Percentiles rank a stretch among this genome's conserved stretches.
Conservation (phyloP, 1,140 invertebrate species). For the Eueides isabella region DNA sequence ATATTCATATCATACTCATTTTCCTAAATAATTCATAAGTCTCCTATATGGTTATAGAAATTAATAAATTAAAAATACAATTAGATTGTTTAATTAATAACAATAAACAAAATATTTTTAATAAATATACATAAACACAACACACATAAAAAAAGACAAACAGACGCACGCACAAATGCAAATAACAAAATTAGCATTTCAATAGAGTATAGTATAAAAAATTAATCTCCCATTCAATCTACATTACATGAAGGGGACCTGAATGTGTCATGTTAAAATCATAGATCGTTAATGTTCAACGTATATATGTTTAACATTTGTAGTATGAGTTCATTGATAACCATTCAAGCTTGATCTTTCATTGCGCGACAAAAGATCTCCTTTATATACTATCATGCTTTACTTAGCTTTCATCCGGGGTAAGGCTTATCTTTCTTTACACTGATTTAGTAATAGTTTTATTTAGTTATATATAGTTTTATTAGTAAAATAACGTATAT, state of each 20-base stretch:
- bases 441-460: not conserved
- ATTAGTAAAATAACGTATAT: no score
- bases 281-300: slow-evolving; percentile 58
- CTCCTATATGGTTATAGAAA: no score
- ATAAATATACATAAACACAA: no score
- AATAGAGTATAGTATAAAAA: not conserved
- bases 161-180: not conserved
- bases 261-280: slow-evolving; percentile 21
- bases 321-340: slow-evolving; percentile 32
- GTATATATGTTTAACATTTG: not conserved
- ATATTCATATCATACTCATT: no score
- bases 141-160: no score
- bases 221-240: slow-evolving; percentile 4
- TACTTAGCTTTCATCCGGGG: slow-evolving; percentile 12
- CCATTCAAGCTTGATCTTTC: slow-evolving; percentile 24
- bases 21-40: no score
- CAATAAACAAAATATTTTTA: no score
- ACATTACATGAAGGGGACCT: slow-evolving; percentile 13
- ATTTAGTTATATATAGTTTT: no score
- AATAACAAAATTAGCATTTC: not conserved
- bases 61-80: no score
- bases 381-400: slow-evolving; percentile 18
- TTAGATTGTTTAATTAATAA: no score
- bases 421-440: not conserved
- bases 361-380: slow-evolving; percentile 19